Base-by-base conservation (phyloP, 1,140 invertebrate genomes). In the Leptinotarsa lineolata region DNA sequence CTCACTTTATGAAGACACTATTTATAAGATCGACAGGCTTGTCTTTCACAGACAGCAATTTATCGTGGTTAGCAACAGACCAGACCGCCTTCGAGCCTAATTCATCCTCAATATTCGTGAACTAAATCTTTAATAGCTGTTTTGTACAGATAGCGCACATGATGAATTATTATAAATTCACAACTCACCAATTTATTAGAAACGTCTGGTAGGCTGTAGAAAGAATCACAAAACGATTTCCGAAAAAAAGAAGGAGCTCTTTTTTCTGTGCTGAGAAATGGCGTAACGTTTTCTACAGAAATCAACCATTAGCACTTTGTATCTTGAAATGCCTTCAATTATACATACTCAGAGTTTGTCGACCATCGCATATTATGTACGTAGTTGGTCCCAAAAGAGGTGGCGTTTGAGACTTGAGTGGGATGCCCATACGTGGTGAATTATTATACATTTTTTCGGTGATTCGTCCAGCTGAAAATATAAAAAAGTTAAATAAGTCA, bases 231-330 rank as follows among this genome's bases (percentile, higher is more conserved):
- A 45, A 72, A 73, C 4, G 65, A 13, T 44, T 64, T 54, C 4
- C 48, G 20, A 2, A 20, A 30, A 64, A 71, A 69, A 15, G n/a
- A 22, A 5, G 63, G 63, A 18, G 68, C 44, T 70, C 65, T 66
- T 59, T 71, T 63, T n/a, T 70, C 72, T 13, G 59, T 59, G 54
- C 74, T 76, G 48, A 77, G 44, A 54, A 74, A 74, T n/a, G 73
- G 68, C 12, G 60, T 68, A 44, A n/a, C 12, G 46, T 74, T 74
- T 5, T 30, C 73, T 74, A 16, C 8, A 74, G 70, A 46, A 66
- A 8, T n/a, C 5, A 12, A 54, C 15, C 48, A 8, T 16, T 13
- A 18, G 1, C 15, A 1, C 6, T 54, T 3, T 18, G 16, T 54
- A 16, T 54, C 3, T 54, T n/a, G 48, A 16, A 54, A 18, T 39